Conservation (phyloP, 2,113 vertebrate genomes). For the Thamnaconus septentrionalis region DNA sequence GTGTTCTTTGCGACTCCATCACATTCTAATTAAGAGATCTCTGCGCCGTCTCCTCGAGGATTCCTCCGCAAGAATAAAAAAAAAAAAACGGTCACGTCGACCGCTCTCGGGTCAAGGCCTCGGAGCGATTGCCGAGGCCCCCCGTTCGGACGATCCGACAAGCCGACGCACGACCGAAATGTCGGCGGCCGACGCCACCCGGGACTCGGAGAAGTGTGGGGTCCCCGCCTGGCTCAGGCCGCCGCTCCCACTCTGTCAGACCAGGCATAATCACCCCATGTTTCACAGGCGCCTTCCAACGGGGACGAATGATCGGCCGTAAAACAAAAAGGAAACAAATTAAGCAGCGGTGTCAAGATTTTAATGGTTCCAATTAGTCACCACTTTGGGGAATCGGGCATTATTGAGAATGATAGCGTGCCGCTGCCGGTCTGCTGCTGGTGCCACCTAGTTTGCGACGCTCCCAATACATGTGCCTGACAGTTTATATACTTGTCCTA, state of each 20-base stretch:
- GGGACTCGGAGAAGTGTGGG: slow-evolving; percentile 33
- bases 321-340: slow-evolving; percentile 75
- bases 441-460: slow-evolving; percentile 33
- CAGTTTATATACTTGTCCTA: slow-evolving; percentile 33
- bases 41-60: slow-evolving; percentile 36
- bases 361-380: slow-evolving; percentile 78
- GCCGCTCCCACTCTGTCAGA: slow-evolving; percentile 30
- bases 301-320: slow-evolving; percentile 66
- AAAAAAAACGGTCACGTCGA: slow-evolving; percentile 55
- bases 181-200: slow-evolving; percentile 31
- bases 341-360: slow-evolving; percentile 67
- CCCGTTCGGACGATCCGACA: slow-evolving; percentile 8
- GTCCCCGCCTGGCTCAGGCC: not conserved
- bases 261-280: slow-evolving; percentile 55
- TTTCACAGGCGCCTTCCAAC: slow-evolving; percentile 64
- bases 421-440: slow-evolving; percentile 43
- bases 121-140: slow-evolving; percentile 35
- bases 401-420: slow-evolving; percentile 61
- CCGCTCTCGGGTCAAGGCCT: slow-evolving; percentile 27
- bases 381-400: slow-evolving; percentile 61
- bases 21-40: slow-evolving; percentile 66
- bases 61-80: slow-evolving; percentile 15
- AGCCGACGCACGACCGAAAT: slow-evolving; percentile 10
- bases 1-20: slow-evolving; percentile 50
- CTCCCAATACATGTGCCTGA: slow-evolving; percentile 18